Base-by-base conservation (phyloP, 2,113 vertebrate species). In the Oreochromis niloticus region DNA sequence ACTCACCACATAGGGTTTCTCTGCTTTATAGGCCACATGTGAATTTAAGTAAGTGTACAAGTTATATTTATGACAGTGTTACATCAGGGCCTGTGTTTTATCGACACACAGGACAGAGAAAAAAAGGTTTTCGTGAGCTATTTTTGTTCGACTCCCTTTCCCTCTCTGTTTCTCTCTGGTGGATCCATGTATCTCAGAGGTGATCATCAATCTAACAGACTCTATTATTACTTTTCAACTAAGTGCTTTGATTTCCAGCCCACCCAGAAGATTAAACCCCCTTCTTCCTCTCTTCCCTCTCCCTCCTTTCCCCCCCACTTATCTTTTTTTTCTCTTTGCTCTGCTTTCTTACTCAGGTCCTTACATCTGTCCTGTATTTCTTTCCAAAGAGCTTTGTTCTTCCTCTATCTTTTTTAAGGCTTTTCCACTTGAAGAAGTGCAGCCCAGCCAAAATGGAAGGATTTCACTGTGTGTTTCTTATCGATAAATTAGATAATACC, bases 161-260 rank as follows among this genome's bases (percentile, higher is more conserved):
- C 66, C 50, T 88, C 81, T 81, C 80, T 91, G 79, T 88, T 87
- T 79, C 80, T 89, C 86, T 90, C 87, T 83, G 79, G 81, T 90
- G 92, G 84, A 93, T 92, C 86, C 90, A 79, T 91, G 90, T 83
- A 94, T 93, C 89, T 92, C 90, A 59, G 89, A 93, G 90, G 90
- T 85, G 92, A 95, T 91, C 93, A 96, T 97, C 93, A 97, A 97
- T 97, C 95, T 96, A 85, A 81, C 88, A 91, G 89, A 85, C 89
- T 94, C 91, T 95, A 94, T 95, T 95, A 94, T 96, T 96, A 95
- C 93, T 95, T 94, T 92, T 94, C 90, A 91, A 84, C 92, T 93
- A 87, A 94, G 94, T 91, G 91, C 92, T 95, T 96, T 96, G 92
- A 96, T 95, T 95, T 91, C 84, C 81, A 93, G 96, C 94, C 97